Evolutionary conservation across 2,113 vertebrate species (phyloP), one percentile per base, ranked within the genome.

Genomic region (Pollimyrus isidori): DNA sequence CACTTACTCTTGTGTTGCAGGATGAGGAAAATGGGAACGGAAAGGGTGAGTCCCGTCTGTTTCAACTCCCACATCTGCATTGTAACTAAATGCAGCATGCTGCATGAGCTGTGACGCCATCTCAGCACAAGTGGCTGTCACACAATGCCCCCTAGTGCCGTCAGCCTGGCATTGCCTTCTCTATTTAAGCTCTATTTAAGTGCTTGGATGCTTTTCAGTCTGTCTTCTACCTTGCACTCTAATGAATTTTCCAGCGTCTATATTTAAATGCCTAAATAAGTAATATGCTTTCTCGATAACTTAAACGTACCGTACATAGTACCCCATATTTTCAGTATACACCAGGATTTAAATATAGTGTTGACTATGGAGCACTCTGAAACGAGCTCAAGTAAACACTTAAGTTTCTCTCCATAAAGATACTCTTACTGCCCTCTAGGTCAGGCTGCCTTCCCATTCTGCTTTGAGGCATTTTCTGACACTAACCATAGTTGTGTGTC

Each of bases 11-110:
- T 92, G 93, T 69, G 91, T 84, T 82, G 89, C 95, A 99, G 98
- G 97, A 97, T 94, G 97, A 97, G 94, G 98, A 98, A 91, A 96
- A 98, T 49, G 97, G 97, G 91, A 97, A 97, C 91, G 94, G 94
- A 91, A 95, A 95, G 95, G 95, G 96, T 96, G 90, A 92, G 92
- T 91, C 23, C 86, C 0, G 7, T 39, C 3, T 30, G 15, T 0
- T 5, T 23, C 30, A n/a, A 53, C 82, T 19, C 21, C 88, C 19
- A 15, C 11, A 10, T 80, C 15, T 49, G 73, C 35, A n/a, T 45
- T n/a, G 6, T 87, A 30, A 5, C 56, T 87, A 45, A 48, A 30
- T 10, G 50, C 11, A 62, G 21, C 30, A 49, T 88, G 87, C 13
- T 3, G 26, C 4, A 87, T 0, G 35, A 62, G 39, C 39, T 11